A percentile compares a stretch with the other conserved stretches of the same genome.
phyloP scores from a whole-genome alignment of 1,140 invertebrate species.

The Macrotrachela quadricornifera region DNA sequence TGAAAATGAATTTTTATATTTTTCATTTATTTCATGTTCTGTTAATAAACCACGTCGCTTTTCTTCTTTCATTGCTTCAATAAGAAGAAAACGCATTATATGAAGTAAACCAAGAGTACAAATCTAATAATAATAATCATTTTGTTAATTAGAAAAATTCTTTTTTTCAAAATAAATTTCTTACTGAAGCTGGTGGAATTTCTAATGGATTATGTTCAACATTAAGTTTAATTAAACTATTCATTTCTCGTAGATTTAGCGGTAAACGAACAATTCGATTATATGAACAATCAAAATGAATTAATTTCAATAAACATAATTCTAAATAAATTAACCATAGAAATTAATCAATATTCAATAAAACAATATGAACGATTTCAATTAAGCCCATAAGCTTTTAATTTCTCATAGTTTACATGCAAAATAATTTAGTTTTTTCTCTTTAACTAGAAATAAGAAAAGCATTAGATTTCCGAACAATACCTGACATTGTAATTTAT shows the following conservation, averaged over 20 bases:
- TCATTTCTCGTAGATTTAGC: conserved; percentile 59
- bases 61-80: conserved; percentile 47
- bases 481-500: too few species aligned
- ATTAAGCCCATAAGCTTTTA: background rate
- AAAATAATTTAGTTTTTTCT: background rate
- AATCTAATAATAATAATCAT: conserved; percentile 39
- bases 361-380: background rate
- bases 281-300: conserved; percentile 60
- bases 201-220: conserved; percentile 67
- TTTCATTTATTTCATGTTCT: conserved; percentile 7
- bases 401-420: too few species aligned
- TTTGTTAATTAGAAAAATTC: background rate
- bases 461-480: too few species aligned
- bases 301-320: conserved; percentile 58
- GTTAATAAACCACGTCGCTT: conserved; percentile 11
- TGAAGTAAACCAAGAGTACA: conserved; percentile 71
- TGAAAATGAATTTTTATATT: background rate
- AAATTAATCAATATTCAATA: background rate
- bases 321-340: conserved; percentile 37
- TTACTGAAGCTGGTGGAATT: conserved; percentile 68
- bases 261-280: conserved; percentile 66
- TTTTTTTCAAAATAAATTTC: conserved; percentile 14
- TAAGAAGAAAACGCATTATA: conserved; percentile 78
- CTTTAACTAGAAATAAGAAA: too few species aligned
- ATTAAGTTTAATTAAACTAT: conserved; percentile 48